These are phyloP conservation scores for Pao palembangensis DNA, from an alignment of 2,113 vertebrate species.

Conservation along the genomic window DNA sequence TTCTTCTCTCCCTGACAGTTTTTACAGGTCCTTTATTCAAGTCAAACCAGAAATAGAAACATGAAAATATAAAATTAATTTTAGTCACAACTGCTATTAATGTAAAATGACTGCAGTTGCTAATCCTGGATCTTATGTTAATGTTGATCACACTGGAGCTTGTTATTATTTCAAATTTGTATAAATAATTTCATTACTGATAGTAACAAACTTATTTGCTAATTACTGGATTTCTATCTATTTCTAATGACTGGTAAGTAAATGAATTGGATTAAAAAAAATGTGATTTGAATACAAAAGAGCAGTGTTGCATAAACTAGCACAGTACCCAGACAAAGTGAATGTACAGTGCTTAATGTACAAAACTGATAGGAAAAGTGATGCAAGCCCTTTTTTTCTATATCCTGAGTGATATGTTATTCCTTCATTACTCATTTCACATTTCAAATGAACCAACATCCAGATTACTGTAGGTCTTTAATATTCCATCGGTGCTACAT, in stretches of 20 bases:
- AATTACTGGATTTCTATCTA: too few relatives aligned
- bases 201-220: too few relatives aligned
- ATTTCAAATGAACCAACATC: conserved; percentile 8
- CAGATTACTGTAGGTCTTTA: conserved; percentile 23
- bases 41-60: not conserved
- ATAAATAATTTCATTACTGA: too few relatives aligned
- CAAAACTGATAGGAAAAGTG: not conserved
- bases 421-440: not conserved
- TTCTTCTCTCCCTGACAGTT: not conserved
- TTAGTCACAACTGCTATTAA: too few relatives aligned
- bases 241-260: too few relatives aligned
- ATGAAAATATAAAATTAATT: not conserved
- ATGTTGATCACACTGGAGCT: too few relatives aligned
- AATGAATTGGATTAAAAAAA: too few relatives aligned
- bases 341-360: not conserved
- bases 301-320: too few relatives aligned
- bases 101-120: too few relatives aligned
- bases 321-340: not conserved
- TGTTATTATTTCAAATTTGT: too few relatives aligned
- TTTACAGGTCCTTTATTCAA: not conserved
- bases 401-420: not conserved
- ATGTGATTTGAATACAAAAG: too few relatives aligned
- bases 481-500: conserved; percentile 44
- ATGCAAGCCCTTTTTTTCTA: conserved; percentile 2
- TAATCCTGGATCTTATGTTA: too few relatives aligned